A percentile compares a stretch with the other conserved stretches of the same genome.
phyloP scores from a whole-genome alignment of 2,113 vertebrate species.

The Phocoena phocoena region DNA sequence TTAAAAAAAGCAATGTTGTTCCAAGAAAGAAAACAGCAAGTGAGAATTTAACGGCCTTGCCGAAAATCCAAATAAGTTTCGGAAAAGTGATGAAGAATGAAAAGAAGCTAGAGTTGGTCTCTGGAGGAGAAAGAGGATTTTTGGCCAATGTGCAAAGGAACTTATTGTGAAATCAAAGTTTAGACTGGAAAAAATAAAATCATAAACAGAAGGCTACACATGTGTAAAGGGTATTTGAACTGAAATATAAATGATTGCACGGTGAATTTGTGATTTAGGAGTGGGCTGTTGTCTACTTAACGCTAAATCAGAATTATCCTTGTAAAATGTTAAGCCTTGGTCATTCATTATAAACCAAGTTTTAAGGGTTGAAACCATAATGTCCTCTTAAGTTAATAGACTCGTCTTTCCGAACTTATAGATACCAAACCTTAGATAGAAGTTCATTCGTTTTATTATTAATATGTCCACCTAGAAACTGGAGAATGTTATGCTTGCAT shows the following conservation, averaged over 20 bases:
- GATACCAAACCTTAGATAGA: neutral
- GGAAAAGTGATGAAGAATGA: conserved; percentile 11
- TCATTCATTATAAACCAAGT: conserved; percentile 12
- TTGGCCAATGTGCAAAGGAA: conserved; percentile 46
- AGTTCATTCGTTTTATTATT: neutral
- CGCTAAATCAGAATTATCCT: conserved; percentile 37
- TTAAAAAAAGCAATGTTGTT: neutral
- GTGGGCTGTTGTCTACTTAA: neutral
- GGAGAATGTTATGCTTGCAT: neutral
- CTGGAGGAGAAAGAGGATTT: conserved; percentile 30
- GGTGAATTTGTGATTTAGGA: conserved; percentile 18
- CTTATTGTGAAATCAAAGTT: conserved; percentile 41
- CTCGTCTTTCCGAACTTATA: neutral
- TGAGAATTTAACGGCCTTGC: conserved; percentile 41
- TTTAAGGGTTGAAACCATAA: conserved; percentile 9
- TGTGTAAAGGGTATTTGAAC: conserved; percentile 32
- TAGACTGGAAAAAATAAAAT: conserved; percentile 46
- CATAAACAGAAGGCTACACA: neutral
- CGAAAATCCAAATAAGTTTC: conserved; percentile 42
- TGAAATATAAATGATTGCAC: neutral
- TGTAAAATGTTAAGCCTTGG: conserved; percentile 39
- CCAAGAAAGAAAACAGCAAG: conserved; percentile 45
- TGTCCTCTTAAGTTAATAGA: neutral
- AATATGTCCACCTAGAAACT: neutral
- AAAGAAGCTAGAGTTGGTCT: conserved; percentile 43